Percentiles rank a stretch among this genome's conserved stretches.
Evolutionary conservation across 1,140 invertebrate species (phyloP).

Genomic region (Helicoverpa zea): DNA sequence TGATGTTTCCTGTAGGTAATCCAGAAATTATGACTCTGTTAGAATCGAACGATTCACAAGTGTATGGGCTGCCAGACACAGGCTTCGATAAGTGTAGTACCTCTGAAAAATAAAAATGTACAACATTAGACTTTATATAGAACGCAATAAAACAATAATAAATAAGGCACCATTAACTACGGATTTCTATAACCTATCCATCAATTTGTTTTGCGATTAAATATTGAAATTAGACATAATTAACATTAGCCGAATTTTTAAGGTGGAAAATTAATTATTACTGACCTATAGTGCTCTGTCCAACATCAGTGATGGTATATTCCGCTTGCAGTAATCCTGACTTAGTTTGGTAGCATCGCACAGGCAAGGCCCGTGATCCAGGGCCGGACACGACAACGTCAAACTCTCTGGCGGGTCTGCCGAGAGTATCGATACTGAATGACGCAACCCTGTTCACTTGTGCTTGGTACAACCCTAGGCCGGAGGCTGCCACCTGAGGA

Average conservation of each 20-base stretch:
- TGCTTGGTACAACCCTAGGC: conserved; percentile 94
- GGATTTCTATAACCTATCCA: too few relatives aligned
- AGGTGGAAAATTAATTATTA: background rate
- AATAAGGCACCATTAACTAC: too few relatives aligned
- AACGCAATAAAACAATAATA: background rate
- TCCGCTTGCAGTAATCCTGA: conserved; percentile 97
- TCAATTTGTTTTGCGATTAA: too few relatives aligned
- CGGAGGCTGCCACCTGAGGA: conserved; percentile 90
- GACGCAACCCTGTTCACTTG: conserved; percentile 93
- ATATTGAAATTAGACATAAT: too few relatives aligned
- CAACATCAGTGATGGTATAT: conserved; percentile 94
- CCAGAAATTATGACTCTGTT: conserved; percentile 92
- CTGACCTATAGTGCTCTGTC: conserved; percentile 89
- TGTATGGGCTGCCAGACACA: conserved; percentile 98
- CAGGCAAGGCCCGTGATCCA: conserved; percentile 95
- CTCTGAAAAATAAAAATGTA: conserved; percentile 86
- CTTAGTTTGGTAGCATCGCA: conserved; percentile 97
- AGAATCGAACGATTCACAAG: conserved; percentile 97
- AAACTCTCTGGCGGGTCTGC: conserved; percentile 94
- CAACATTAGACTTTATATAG: background rate
- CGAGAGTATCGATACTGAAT: conserved; percentile 96
- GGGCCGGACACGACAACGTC: conserved; percentile 97
- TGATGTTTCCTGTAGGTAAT: conserved; percentile 92
- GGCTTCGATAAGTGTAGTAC: conserved; percentile 97
- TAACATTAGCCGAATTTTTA: too few relatives aligned